These are phyloP conservation scores for Polietes domitor DNA, from an alignment of 2,888 invertebrate genomes.

Conservation along the genomic window DNA sequence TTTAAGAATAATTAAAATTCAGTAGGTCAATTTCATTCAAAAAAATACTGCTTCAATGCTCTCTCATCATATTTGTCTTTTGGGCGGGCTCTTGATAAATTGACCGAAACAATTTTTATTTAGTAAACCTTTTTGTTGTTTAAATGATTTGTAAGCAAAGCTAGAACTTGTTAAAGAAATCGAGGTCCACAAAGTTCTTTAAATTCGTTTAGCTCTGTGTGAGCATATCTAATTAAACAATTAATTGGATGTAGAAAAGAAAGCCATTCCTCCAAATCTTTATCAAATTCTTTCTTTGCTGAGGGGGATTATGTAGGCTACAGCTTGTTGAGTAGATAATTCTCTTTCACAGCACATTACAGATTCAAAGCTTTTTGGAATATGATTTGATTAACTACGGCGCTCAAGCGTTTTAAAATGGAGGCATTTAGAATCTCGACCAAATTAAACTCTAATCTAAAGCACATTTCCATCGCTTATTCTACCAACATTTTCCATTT, in stretches of 20 bases:
- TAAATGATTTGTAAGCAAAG: not conserved
- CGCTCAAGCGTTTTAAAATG: no score
- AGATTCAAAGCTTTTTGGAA: no score
- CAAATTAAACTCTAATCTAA: no score
- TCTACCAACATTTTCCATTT: no score
- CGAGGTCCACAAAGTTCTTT: not conserved
- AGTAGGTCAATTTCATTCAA: not conserved
- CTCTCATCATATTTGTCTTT: not conserved
- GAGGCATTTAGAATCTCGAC: no score
- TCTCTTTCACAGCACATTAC: no score
- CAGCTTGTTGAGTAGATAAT: not conserved
- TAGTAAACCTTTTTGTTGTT: conserved; percentile 12
- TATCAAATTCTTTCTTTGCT: not conserved
- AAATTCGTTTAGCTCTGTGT: no score
- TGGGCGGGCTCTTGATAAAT: conserved; percentile 15
- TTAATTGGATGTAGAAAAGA: no score
- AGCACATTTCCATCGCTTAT: no score
- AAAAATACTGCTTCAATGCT: not conserved
- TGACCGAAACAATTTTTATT: conserved; percentile 27
- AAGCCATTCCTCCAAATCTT: no score
- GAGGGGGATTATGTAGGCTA: conserved; percentile 7
- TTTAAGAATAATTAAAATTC: conserved; percentile 29
- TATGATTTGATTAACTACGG: no score
- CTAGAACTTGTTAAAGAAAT: not conserved
- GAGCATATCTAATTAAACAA: no score